These are phyloP conservation scores for Brachynemurus nebulosus DNA, from an alignment of 2,888 invertebrate species.

Conservation along the genomic window DNA sequence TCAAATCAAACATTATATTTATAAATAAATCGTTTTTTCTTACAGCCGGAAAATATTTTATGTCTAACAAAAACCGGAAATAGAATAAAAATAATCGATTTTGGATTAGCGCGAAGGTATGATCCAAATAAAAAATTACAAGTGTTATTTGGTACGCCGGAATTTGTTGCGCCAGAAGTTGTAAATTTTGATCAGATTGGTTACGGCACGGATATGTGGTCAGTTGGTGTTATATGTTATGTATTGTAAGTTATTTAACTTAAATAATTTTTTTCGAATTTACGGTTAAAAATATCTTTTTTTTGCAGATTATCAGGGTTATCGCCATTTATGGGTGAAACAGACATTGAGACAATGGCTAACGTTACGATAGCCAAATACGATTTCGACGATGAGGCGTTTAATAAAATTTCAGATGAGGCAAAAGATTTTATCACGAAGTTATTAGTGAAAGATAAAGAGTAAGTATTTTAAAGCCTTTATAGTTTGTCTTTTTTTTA, in stretches of 20 bases:
- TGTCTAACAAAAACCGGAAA: slow-evolving; percentile 95
- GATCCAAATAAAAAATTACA: slow-evolving; percentile 85
- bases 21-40: slow-evolving; percentile 10
- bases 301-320: slow-evolving; percentile 78
- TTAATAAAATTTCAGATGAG: slow-evolving; percentile 83
- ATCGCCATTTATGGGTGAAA: slow-evolving; percentile 97
- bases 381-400: slow-evolving; percentile 95
- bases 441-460: slow-evolving; percentile 81
- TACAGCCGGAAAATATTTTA: slow-evolving; percentile 93
- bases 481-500: not conserved
- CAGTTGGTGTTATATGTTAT: slow-evolving; percentile 94
- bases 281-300: no score
- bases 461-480: slow-evolving; percentile 60
- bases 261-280: no score
- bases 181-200: slow-evolving; percentile 97
- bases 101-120: slow-evolving; percentile 86
- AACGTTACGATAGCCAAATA: slow-evolving; percentile 95
- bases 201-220: slow-evolving; percentile 98
- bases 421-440: slow-evolving; percentile 93
- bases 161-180: slow-evolving; percentile 97
- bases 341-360: slow-evolving; percentile 96
- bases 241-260: slow-evolving; percentile 78
- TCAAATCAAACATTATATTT: no score
- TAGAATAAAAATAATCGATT: slow-evolving; percentile 96
- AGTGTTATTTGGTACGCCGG: slow-evolving; percentile 94